phyloP scores from a whole-genome alignment of 2,113 vertebrate genomes.

The Solea solea region DNA sequence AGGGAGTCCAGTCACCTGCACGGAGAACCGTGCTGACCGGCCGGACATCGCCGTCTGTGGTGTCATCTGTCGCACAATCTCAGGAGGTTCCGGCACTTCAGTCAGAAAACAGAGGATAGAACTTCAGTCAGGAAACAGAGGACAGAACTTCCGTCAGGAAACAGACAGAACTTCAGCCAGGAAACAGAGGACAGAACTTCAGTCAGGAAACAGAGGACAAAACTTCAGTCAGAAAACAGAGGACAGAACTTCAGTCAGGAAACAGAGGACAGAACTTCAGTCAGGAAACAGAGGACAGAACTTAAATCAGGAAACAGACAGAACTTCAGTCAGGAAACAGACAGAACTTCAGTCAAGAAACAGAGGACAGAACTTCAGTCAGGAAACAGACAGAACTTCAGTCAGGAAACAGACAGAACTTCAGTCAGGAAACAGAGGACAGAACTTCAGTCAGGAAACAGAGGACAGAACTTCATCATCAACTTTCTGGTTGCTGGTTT shows the following conservation, averaged over 20 bases:
- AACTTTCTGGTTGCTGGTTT: no score
- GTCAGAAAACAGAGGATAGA: not conserved
- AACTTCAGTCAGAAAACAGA: constrained; percentile 72
- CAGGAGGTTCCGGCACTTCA: constrained; percentile 90
- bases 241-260: not conserved
- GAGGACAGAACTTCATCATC: no score
- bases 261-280: constrained; percentile 76
- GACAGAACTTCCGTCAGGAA: not conserved
- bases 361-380: no score
- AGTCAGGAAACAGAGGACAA: not conserved
- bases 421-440: not conserved
- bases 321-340: not conserved
- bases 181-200: no score
- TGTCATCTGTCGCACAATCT: constrained; percentile 85
- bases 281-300: not conserved
- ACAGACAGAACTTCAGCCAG: constrained; percentile 73
- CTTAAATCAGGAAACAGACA: no score
- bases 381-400: no score
- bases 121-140: not conserved
- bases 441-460: not conserved
- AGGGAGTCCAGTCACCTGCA: constrained; percentile 86
- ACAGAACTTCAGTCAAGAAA: constrained; percentile 73
- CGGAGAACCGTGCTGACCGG: constrained; percentile 88
- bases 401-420: no score
- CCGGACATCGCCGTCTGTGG: constrained; percentile 84